Conservation (phyloP, 1,140 invertebrate species). For the Lerema accius region DNA sequence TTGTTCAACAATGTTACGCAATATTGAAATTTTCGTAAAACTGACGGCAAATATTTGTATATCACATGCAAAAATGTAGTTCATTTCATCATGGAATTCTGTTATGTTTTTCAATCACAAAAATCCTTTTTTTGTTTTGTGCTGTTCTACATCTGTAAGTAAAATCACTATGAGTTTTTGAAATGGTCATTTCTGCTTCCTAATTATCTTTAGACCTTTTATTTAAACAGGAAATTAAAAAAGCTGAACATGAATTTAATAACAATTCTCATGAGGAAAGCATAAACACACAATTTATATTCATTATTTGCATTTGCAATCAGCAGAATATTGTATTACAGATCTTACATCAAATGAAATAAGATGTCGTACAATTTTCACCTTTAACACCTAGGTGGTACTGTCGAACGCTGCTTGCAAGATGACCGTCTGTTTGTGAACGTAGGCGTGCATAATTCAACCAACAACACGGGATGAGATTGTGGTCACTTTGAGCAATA, state of each 20-base stretch:
- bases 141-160: too few species aligned
- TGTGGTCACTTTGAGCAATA: slow-evolving; percentile 33
- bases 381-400: neutral
- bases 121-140: too few species aligned
- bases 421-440: slow-evolving; percentile 22
- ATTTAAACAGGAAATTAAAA: too few species aligned
- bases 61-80: too few species aligned
- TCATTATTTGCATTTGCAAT: neutral
- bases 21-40: too few species aligned
- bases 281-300: neutral
- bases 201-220: too few species aligned
- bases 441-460: slow-evolving; percentile 32
- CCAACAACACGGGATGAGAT: slow-evolving; percentile 29
- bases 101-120: too few species aligned
- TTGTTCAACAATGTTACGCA: too few species aligned
- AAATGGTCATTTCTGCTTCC: too few species aligned
- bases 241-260: neutral
- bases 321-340: neutral
- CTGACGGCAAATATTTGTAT: too few species aligned
- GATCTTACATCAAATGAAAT: neutral
- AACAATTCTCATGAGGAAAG: neutral
- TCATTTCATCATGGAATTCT: too few species aligned
- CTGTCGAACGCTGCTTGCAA: neutral
- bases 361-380: slow-evolving; percentile 1
- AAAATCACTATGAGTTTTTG: too few species aligned